Evolutionary conservation across 2,888 invertebrate genomes (phyloP).

Genomic region (Toxonevra muliebris): DNA sequence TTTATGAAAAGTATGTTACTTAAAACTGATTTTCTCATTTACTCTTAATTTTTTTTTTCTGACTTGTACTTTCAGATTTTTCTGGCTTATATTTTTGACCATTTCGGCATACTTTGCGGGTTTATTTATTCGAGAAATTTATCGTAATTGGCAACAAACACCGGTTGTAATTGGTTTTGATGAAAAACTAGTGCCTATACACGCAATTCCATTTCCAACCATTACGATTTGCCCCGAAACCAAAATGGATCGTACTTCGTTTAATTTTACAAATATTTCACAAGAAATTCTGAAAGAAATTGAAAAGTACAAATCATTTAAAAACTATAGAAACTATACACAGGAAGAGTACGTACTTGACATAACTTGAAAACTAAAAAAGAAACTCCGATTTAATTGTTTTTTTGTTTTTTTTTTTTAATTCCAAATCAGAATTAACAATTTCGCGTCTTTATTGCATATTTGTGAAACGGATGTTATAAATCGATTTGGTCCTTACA

Average conservation of each 20-base stretch:
- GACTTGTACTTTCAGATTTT: conserved; percentile 49
- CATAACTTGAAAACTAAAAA: too few relatives aligned
- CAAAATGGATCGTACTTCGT: conserved; percentile 56
- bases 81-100: conserved; percentile 55
- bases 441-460: conserved; percentile 57
- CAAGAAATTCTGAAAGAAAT: conserved; percentile 46
- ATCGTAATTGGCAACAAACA: conserved; percentile 57
- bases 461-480: conserved; percentile 59
- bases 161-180: conserved; percentile 62
- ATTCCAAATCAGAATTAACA: conserved; percentile 45
- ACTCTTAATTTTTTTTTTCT: too few relatives aligned
- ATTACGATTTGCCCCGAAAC: conserved; percentile 62
- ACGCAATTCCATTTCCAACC: conserved; percentile 60
- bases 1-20: conserved; percentile 57
- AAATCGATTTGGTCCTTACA: conserved; percentile 45
- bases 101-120: conserved; percentile 57
- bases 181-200: conserved; percentile 59
- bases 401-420: too few relatives aligned
- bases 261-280: conserved; percentile 55
- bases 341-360: conserved; percentile 46
- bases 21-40: too few relatives aligned
- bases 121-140: conserved; percentile 57
- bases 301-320: conserved; percentile 35
- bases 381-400: not conserved
- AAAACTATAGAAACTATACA: conserved; percentile 39